Evolutionary conservation across 2,113 vertebrate genomes (phyloP), one percentile per base, ranked within the genome.

Genomic region (Cheilinus undulatus): DNA sequence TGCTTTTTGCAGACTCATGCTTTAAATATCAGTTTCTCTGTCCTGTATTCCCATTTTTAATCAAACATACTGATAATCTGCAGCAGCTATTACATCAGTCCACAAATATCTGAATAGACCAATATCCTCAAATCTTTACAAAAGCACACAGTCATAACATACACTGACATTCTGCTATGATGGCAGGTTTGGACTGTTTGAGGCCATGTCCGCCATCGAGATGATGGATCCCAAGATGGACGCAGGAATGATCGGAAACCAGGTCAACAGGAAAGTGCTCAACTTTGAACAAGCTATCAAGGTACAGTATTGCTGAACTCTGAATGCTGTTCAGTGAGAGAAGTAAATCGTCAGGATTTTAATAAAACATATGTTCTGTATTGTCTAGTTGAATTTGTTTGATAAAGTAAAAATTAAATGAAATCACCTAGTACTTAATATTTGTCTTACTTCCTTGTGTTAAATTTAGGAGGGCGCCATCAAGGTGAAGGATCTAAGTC

Each of bases 181-280:
- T 78, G 27, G 43, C 85, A 99, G 98, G 62, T 99, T 99, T 92
- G 97, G 98, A 57, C 93, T 99, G 66, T 99, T 99, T 92, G 98
- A 99, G 94, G 98, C 97, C 56, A 99, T 99, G 97, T 99, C 97
- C 72, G 97, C 98, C 69, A 99, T 99, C 86, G 98, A 99, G 93
- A 99, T 99, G 98, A 99, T 99, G 98, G 98, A 99, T 91, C 98
- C 98, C 14, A 99, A 99, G 84, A 99, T 99, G 98, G 98, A 99
- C 80, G 97, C 98, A 46, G 98, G 98, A 58, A 99, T 99, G 98
- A 99, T 99, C 76, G 97, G 97, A 81, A 99, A 99, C 85, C 98
- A 99, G 86, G 97, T 99, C 86, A 99, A 99, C 86, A 95, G 98
- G 60, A 99, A 98, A 84, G 96, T 99, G 86, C 96, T 99, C 70